Evolutionary conservation across 2,113 vertebrate genomes (phyloP).

Genomic region (Carlito syrichta): DNA sequence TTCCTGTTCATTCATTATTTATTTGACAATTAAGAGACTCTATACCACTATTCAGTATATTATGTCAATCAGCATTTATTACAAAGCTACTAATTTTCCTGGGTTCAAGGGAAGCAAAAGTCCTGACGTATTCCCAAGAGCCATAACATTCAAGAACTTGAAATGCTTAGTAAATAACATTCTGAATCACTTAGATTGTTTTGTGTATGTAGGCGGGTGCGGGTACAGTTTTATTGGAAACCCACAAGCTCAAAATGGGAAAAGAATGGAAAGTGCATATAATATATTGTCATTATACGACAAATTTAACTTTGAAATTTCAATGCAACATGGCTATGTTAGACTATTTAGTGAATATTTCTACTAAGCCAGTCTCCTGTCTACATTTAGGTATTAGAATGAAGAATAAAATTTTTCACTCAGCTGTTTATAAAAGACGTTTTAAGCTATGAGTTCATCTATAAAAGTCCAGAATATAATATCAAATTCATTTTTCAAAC

Average conservation of each 20-base stretch:
- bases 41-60: neutral
- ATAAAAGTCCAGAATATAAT: constrained; percentile 3
- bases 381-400: neutral
- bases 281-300: neutral
- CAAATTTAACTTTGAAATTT: neutral
- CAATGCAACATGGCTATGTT: neutral
- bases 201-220: neutral
- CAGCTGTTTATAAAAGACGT: neutral
- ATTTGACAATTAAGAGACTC: constrained; percentile 38
- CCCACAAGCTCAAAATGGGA: neutral
- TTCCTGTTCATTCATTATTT: constrained; percentile 49
- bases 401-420: constrained; percentile 15
- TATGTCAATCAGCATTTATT: constrained; percentile 54
- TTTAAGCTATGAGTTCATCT: neutral
- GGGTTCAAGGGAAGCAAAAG: neutral
- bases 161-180: neutral
- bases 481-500: neutral
- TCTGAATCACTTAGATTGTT: neutral
- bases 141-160: neutral
- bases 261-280: neutral
- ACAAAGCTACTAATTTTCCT: constrained; percentile 21
- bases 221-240: neutral
- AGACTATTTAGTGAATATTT: neutral
- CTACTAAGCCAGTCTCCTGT: neutral
- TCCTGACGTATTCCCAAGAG: neutral